A percentile compares a stretch with the other conserved stretches of the same genome.
phyloP scores from a whole-genome alignment of 2,797 vertebrate species.

The Chelidonichthys spinosus region DNA sequence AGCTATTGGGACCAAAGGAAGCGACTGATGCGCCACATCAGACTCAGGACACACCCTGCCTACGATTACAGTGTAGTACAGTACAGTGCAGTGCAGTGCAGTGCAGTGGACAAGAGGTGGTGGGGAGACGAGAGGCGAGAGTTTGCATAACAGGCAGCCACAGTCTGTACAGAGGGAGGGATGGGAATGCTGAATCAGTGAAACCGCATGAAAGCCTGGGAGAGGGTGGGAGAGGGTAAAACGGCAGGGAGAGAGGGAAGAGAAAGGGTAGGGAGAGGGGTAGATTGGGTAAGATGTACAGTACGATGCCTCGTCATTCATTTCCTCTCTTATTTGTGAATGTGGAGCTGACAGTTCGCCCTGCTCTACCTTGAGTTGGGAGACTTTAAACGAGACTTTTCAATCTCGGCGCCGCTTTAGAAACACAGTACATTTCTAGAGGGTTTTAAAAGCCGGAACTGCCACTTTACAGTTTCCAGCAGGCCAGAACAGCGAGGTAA shows the following conservation, averaged over 20 bases:
- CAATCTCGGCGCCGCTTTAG: conserved; percentile 27
- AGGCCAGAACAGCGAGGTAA: conserved; percentile 64
- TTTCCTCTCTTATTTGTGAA: conserved; percentile 40
- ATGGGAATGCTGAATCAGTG: conserved; percentile 83
- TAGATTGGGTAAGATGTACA: conserved; percentile 53
- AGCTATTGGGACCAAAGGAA: conserved; percentile 52
- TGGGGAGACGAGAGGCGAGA: conserved; percentile 50
- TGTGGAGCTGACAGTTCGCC: conserved; percentile 21
- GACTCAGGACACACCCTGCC: conserved; percentile 65
- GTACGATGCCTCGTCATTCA: conserved; percentile 36
- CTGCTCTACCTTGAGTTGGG: conserved; percentile 19
- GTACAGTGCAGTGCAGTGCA: conserved; percentile 54
- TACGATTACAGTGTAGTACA: conserved; percentile 48
- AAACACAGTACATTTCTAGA: background rate
- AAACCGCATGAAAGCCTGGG: conserved; percentile 75
- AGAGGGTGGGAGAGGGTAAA: conserved; percentile 68
- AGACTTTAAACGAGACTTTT: conserved; percentile 34
- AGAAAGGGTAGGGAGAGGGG: conserved; percentile 48
- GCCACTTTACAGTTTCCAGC: conserved; percentile 35
- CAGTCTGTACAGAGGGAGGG: conserved; percentile 61
- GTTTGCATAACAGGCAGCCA: conserved; percentile 61
- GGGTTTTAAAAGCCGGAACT: conserved; percentile 35
- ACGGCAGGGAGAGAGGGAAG: conserved; percentile 49
- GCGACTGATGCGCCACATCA: conserved; percentile 39
- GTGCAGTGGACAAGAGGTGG: conserved; percentile 59